Evolutionary conservation across 2,888 invertebrate species (phyloP).

Genomic region (Hylaea fasciaria): DNA sequence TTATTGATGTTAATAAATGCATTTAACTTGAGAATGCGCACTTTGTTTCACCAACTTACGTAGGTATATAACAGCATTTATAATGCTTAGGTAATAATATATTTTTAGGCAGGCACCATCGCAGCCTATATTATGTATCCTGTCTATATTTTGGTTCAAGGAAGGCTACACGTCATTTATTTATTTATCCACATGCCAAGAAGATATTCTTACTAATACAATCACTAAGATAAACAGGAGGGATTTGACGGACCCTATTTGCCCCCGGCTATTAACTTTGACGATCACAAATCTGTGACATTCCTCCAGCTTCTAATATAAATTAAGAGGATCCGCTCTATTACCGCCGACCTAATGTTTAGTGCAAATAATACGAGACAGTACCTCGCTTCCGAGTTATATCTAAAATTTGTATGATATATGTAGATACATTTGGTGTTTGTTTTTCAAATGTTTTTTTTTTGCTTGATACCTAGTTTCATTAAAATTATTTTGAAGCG

Average conservation of each 20-base stretch:
- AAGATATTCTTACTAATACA: slow-evolving; percentile 17
- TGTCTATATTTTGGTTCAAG: too few relatives aligned
- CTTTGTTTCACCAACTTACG: not conserved
- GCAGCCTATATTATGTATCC: too few relatives aligned
- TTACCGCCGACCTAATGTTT: slow-evolving; percentile 22
- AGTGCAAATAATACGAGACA: slow-evolving; percentile 13
- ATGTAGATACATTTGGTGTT: too few relatives aligned
- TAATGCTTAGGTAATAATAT: too few relatives aligned
- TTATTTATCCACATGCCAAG: too few relatives aligned
- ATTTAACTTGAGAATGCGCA: slow-evolving; percentile 4
- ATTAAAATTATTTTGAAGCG: too few relatives aligned
- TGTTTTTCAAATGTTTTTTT: too few relatives aligned
- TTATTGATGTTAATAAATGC: slow-evolving; percentile 37
- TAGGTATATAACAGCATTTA: not conserved
- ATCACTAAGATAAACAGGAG: slow-evolving; percentile 49
- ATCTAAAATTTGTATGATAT: too few relatives aligned
- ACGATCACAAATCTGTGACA: slow-evolving; percentile 67
- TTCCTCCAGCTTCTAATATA: slow-evolving; percentile 55
- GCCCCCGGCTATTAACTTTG: slow-evolving; percentile 60
- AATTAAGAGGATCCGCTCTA: slow-evolving; percentile 39
- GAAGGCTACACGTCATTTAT: too few relatives aligned
- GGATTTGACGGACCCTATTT: slow-evolving; percentile 36
- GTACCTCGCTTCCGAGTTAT: not conserved
- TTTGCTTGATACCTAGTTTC: too few relatives aligned
- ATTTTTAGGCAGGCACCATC: too few relatives aligned